Conservation (phyloP, 2,888 invertebrate species). For the Eumacrocentrus americanus region DNA sequence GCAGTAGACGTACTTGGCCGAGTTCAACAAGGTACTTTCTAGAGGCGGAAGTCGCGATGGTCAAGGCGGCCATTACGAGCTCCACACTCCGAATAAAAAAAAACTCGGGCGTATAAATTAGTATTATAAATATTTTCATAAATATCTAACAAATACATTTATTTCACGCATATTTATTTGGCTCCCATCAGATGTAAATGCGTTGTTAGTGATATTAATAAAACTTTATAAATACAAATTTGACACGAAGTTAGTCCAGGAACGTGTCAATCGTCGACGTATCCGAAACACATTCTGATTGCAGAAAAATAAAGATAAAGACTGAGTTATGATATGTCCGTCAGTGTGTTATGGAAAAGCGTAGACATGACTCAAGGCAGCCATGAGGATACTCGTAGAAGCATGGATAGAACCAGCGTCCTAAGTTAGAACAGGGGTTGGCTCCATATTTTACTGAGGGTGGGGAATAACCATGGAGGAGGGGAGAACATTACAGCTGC, state of each 20-base stretch:
- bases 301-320: too few species aligned
- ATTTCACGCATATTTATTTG: too few species aligned
- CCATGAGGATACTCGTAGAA: too few species aligned
- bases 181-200: too few species aligned
- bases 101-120: slow-evolving; percentile 25
- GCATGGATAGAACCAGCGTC: slow-evolving; percentile 12
- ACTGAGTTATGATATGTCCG: too few species aligned
- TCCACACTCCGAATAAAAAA: background rate
- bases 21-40: slow-evolving; percentile 48
- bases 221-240: too few species aligned
- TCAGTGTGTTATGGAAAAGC: too few species aligned
- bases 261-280: too few species aligned
- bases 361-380: slow-evolving; percentile 51
- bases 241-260: too few species aligned
- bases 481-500: slow-evolving; percentile 39
- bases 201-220: too few species aligned
- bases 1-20: slow-evolving; percentile 51
- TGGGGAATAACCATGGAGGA: slow-evolving; percentile 41
- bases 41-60: slow-evolving; percentile 29
- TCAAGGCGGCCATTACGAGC: slow-evolving; percentile 32
- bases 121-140: slow-evolving; percentile 25
- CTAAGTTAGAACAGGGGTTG: slow-evolving; percentile 55
- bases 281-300: too few species aligned
- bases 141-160: slow-evolving; percentile 15
- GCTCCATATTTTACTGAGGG: slow-evolving; percentile 46